Conservation (phyloP, 1,140 invertebrate species). For the Drosophila saltans region DNA sequence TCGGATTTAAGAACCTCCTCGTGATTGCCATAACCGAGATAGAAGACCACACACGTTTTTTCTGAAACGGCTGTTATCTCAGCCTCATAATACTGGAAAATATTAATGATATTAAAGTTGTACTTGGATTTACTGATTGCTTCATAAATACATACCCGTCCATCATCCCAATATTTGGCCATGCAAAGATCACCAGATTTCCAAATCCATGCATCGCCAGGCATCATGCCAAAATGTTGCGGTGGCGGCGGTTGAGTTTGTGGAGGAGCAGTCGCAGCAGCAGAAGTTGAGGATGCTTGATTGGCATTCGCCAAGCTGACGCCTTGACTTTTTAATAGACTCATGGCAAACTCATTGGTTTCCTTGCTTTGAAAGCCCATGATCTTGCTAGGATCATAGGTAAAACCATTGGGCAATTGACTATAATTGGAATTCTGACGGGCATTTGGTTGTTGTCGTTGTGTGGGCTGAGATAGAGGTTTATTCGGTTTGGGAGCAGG, state of each 20-base stretch:
- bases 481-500: slow-evolving; percentile 50
- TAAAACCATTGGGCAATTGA: slow-evolving; percentile 83
- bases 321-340: slow-evolving; percentile 81
- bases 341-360: slow-evolving; percentile 86
- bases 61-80: slow-evolving; percentile 90
- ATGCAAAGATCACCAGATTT: slow-evolving; percentile 91
- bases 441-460: slow-evolving; percentile 45
- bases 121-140: background rate
- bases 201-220: slow-evolving; percentile 85
- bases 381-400: slow-evolving; percentile 85
- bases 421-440: slow-evolving; percentile 46
- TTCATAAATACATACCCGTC: slow-evolving; percentile 86
- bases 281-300: slow-evolving; percentile 8
- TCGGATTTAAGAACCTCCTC: slow-evolving; percentile 93
- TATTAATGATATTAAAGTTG: background rate
- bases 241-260: slow-evolving; percentile 18
- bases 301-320: slow-evolving; percentile 29
- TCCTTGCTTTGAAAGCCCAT: slow-evolving; percentile 86
- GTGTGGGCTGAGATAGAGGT: slow-evolving; percentile 20
- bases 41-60: slow-evolving; percentile 92
- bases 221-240: slow-evolving; percentile 44
- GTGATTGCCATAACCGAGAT: slow-evolving; percentile 93
- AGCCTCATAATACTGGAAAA: slow-evolving; percentile 91
- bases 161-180: slow-evolving; percentile 96
- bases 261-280: background rate